Evolutionary conservation across 2,113 vertebrate species (phyloP).

Genomic region (Tragulus kanchil): DNA sequence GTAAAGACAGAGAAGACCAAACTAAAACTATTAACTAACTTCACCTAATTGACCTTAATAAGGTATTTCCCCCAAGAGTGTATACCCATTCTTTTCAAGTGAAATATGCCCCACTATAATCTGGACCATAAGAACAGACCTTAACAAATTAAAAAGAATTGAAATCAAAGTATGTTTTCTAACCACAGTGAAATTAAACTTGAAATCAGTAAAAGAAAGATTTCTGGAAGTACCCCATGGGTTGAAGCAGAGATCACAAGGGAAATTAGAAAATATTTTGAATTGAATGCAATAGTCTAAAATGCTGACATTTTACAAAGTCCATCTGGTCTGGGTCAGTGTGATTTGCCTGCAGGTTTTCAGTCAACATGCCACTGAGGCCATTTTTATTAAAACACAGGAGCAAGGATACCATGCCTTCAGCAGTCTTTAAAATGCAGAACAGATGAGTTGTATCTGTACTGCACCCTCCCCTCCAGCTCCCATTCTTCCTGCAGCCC

Average conservation of each 20-base stretch:
- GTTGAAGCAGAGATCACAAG: background rate
- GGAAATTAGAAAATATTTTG: constrained; percentile 66
- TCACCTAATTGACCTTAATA: background rate
- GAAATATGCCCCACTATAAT: background rate
- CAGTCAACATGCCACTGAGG: background rate
- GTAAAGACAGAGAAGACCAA: background rate
- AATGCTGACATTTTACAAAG: constrained; percentile 24
- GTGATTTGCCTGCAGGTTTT: constrained; percentile 1
- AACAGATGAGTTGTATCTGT: background rate
- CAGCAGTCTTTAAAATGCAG: background rate
- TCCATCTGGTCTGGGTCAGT: constrained; percentile 36
- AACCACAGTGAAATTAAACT: constrained; percentile 34
- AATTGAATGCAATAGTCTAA: background rate
- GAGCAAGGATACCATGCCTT: background rate
- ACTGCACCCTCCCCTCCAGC: rapidly evolving
- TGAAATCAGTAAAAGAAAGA: constrained; percentile 32
- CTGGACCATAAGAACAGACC: background rate
- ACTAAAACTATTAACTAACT: background rate
- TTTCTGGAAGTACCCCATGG: background rate
- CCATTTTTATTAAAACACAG: constrained; percentile 11
- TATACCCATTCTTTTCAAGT: background rate
- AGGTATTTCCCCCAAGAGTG: background rate
- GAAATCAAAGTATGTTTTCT: constrained; percentile 37
- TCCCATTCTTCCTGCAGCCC: background rate
- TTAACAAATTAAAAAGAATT: constrained; percentile 6